Conservation (phyloP, 2,888 invertebrate species). For the Ceramica pisi region DNA sequence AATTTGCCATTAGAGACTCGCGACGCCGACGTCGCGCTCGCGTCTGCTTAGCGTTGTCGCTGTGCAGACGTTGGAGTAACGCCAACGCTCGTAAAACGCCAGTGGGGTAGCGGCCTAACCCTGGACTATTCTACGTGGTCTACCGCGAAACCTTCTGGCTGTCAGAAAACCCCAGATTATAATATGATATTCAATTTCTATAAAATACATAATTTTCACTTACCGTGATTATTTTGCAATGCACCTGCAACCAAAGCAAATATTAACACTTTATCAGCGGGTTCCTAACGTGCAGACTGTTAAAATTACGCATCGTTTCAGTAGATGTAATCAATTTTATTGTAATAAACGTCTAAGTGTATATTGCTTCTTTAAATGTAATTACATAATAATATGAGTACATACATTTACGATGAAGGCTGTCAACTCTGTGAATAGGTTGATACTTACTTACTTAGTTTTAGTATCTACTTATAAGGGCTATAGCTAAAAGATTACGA, state of each 20-base stretch:
- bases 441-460: too few relatives aligned
- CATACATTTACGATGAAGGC: too few relatives aligned
- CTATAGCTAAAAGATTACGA: not conserved
- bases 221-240: slow-evolving; percentile 75
- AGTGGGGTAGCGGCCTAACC: too few relatives aligned
- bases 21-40: too few relatives aligned
- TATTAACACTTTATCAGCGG: slow-evolving; percentile 4
- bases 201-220: slow-evolving; percentile 5
- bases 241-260: slow-evolving; percentile 71
- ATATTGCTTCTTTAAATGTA: too few relatives aligned
- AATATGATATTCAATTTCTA: not conserved
- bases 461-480: not conserved
- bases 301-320: not conserved
- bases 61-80: too few relatives aligned
- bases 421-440: too few relatives aligned
- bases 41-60: too few relatives aligned
- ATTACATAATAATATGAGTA: too few relatives aligned
- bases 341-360: not conserved
- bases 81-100: too few relatives aligned
- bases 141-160: not conserved
- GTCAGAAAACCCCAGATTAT: not conserved
- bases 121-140: not conserved
- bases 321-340: not conserved
- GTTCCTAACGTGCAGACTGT: not conserved
- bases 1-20: too few relatives aligned